Evolutionary conservation across 2,888 invertebrate species (phyloP), one percentile per base, ranked within the genome.

Genomic region (Deilephila elpenor): DNA sequence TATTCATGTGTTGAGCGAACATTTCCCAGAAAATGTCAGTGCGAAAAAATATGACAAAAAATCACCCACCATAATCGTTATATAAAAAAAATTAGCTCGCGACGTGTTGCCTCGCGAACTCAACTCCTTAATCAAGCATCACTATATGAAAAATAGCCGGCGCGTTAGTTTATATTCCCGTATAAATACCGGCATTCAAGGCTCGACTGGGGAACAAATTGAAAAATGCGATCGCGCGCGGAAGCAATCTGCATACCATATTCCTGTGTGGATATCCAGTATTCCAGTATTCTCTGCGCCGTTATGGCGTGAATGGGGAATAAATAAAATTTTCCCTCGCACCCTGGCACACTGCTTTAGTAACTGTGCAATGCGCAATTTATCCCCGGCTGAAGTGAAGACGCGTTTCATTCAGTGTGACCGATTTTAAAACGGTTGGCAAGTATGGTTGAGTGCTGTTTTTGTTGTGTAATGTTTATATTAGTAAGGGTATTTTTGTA

Each of bases 171-270:
- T 67, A 67, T 25, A 25, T 67, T 51, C 67, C 29, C n/a, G 67
- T 59, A 67, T 72, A 64, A 67, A 72, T 56, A 72, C 53, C 62
- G 32, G 67, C 34, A 74, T 74, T 72, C 71, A 70, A 73, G 71
- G 67, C 67, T 29, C 72, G 74, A 71, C 77, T 79, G 73, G 71
- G 78, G 78, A 81, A 81, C 83, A 86, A 89, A 88, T 89, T 88
- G 88, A 88, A 88, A 88, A 87, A 88, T 87, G 83, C 79, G 81
- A 84, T 85, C 79, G 83, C 71, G 77, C 79, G 78, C 78, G 79
- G 79, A 75, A 78, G 82, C 88, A 86, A 87, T 87, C 82, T 85
- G 84, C 83, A 84, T 83, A 78, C 75, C 72, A 76, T 76, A 78
- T 77, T 79, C 78, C 80, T 76, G 74, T 70, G 77, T 76, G 80